These are phyloP conservation scores for Crotalus viridis DNA, from an alignment of 2,113 vertebrate species.

Conservation along the genomic window DNA sequence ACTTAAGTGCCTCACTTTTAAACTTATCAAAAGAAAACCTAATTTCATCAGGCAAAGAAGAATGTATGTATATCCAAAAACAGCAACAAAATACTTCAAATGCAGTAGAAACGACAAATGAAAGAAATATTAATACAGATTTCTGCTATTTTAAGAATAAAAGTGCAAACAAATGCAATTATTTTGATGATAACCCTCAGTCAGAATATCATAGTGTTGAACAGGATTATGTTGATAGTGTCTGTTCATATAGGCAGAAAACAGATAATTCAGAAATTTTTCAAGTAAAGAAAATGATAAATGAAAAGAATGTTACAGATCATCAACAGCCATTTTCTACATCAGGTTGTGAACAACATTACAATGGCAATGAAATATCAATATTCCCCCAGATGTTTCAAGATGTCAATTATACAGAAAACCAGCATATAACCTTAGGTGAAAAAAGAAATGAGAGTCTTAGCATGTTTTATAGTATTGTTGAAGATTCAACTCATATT, in stretches of 20 bases:
- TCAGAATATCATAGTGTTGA: conserved; percentile 62
- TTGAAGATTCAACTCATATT: conserved; percentile 13
- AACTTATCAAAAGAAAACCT: conserved; percentile 39
- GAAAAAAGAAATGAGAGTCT: conserved; percentile 24
- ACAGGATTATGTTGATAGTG: conserved; percentile 8
- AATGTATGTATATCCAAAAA: conserved; percentile 35
- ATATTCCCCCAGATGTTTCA: conserved; percentile 21
- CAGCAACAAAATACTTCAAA: conserved; percentile 16
- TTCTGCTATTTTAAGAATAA: background rate
- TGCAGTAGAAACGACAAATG: conserved; percentile 8
- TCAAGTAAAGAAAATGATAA: background rate
- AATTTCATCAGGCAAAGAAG: conserved; percentile 42
- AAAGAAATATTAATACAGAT: background rate
- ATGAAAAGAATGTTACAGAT: background rate
- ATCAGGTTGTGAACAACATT: background rate
- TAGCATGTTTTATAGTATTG: background rate
- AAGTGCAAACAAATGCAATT: background rate
- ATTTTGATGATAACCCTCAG: conserved; percentile 49
- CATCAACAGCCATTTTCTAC: background rate
- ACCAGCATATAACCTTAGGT: background rate
- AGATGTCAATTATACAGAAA: conserved; percentile 13
- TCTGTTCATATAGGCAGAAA: background rate
- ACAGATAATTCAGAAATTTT: background rate
- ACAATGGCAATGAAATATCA: conserved; percentile 12
- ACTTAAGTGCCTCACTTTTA: conserved; percentile 38